Evolutionary conservation across 2,113 vertebrate species (phyloP).

Genomic region (Myrmophylax atrothorax): DNA sequence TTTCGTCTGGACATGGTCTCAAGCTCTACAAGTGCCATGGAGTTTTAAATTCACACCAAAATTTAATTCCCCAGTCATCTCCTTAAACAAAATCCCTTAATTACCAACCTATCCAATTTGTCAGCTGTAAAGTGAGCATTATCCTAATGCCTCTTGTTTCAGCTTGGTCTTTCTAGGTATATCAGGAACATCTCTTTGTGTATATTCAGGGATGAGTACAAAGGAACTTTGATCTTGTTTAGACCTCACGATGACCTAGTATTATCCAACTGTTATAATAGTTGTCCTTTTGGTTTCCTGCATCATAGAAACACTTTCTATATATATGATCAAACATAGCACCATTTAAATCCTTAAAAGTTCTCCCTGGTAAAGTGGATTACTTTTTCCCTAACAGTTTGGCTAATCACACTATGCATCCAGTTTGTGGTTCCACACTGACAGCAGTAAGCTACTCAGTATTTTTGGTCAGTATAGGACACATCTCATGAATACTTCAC

Average conservation of each 20-base stretch:
- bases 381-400: background rate
- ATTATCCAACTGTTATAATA: background rate
- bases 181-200: background rate
- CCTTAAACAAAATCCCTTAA: background rate
- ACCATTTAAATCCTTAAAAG: background rate
- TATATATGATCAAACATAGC: background rate
- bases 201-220: background rate
- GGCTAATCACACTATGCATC: background rate
- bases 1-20: background rate
- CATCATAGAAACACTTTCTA: background rate
- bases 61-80: background rate
- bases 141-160: background rate
- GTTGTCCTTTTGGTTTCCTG: background rate
- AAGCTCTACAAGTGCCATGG: background rate
- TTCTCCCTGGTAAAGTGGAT: background rate
- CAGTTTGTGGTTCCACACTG: background rate
- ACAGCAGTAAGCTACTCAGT: background rate
- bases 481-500: background rate
- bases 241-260: background rate
- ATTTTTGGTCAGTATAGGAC: background rate
- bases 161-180: background rate
- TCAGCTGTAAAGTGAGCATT: background rate
- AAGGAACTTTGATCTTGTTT: background rate
- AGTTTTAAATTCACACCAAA: background rate
- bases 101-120: background rate